Evolutionary conservation across 2,888 invertebrate species (phyloP), one percentile per base, ranked within the genome.

Genomic region (Acanthacorydalis orientalis): DNA sequence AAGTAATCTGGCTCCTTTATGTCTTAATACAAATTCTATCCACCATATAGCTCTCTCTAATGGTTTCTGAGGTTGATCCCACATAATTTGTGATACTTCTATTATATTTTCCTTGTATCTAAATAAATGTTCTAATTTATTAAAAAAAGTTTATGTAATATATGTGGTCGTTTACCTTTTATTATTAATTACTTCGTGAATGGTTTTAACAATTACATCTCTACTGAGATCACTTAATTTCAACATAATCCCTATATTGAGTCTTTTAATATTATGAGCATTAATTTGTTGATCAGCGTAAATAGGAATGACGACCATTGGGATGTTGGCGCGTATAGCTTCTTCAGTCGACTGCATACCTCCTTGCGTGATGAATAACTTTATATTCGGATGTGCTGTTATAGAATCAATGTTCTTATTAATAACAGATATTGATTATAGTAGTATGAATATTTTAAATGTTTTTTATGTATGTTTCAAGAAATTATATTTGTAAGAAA

Each of bases 331-430:
- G 15, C 56, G 57, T 10, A 69, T 60, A 1, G 68, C 62, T 51
- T 70, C 69, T 15, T 68, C 66, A 1, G 64, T 59, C 0, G 69
- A 69, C 45, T 69, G 68, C 2, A 67, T 51, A 2, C 70, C 70
- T 42, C 67, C 68, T 60, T 69, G 70, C 0, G 65, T 67, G 39
- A 69, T 63, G 46, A 70, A 70, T 1, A 68, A 46, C 50, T 68
- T 70, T 0, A 70, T 50, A 45, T 70, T 70, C n/a, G 63, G 62
- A 53, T 70, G 69, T 31, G 49, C 58, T 57, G 38, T 37, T 53
- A 56, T 31, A 33, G 9, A 39, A 48, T 46, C 3, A 4, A 23
- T 23, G 23, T 23, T 42, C 9, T 14, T 16, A 15, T 11, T 15
- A 23, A 46, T 23, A 23, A 23, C 6, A 23, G 6, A 23, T 23